A percentile compares a stretch with the other conserved stretches of the same genome.
These are phyloP conservation scores for Gymnoscelis rufifasciata DNA, from an alignment of 2,888 invertebrate species.

Conservation along the genomic window DNA sequence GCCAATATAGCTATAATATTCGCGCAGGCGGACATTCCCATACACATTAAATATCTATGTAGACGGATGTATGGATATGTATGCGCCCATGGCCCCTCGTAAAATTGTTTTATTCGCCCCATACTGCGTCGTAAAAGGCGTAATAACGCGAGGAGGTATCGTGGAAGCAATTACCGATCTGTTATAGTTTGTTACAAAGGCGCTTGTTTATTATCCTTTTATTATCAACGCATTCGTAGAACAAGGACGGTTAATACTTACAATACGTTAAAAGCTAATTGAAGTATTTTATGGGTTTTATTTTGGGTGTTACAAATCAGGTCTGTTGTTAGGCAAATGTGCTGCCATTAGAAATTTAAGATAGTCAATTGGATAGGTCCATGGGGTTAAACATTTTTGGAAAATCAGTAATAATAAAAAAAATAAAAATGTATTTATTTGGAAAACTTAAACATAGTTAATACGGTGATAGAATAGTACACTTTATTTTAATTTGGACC, in stretches of 20 bases:
- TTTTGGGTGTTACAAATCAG: slow-evolving; percentile 11
- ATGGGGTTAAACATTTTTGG: too few relatives aligned
- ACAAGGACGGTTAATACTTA: slow-evolving; percentile 69
- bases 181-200: slow-evolving; percentile 80
- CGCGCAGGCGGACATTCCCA: slow-evolving; percentile 27
- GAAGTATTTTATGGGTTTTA: slow-evolving; percentile 30
- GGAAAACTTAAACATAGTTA: too few relatives aligned
- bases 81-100: slow-evolving; percentile 77
- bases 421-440: too few relatives aligned
- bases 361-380: too few relatives aligned
- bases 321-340: background rate
- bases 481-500: too few relatives aligned
- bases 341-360: too few relatives aligned
- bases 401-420: too few relatives aligned
- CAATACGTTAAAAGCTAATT: slow-evolving; percentile 46
- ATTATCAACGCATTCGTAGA: slow-evolving; percentile 76
- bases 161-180: slow-evolving; percentile 79
- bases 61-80: slow-evolving; percentile 47
- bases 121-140: slow-evolving; percentile 79
- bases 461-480: too few relatives aligned
- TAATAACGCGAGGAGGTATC: slow-evolving; percentile 79
- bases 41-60: slow-evolving; percentile 33
- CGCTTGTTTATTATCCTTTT: slow-evolving; percentile 78
- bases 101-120: slow-evolving; percentile 80
- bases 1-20: slow-evolving; percentile 11